phyloP scores from a whole-genome alignment of 2,113 vertebrate genomes.

The Planiliza haematocheilus region DNA sequence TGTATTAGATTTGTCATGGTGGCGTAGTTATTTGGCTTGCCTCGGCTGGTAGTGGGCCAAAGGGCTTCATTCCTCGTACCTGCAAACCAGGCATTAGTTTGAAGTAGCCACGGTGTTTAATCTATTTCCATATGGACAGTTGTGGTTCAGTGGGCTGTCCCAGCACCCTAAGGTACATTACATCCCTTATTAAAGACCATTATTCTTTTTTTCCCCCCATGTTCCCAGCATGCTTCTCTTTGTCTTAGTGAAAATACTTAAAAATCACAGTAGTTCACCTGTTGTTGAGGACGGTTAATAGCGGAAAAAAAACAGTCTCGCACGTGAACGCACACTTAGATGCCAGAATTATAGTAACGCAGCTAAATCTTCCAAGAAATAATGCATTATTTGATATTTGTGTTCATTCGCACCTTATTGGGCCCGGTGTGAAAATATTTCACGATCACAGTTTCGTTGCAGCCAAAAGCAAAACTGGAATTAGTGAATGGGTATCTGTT shows the following conservation, averaged over 20 bases:
- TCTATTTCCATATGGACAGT: slow-evolving; percentile 51
- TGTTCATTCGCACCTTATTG: slow-evolving; percentile 41
- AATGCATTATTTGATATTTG: slow-evolving; percentile 5
- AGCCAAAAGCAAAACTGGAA: slow-evolving; percentile 1
- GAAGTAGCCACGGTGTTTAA: slow-evolving; percentile 48
- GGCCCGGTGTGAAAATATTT: slow-evolving; percentile 34
- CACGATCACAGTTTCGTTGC: slow-evolving; percentile 23
- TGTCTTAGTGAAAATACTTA: not conserved
- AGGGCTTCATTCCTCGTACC: slow-evolving; percentile 45
- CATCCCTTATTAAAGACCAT: slow-evolving; percentile 39
- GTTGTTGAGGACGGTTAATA: slow-evolving; percentile 13
- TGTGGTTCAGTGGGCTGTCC: slow-evolving; percentile 34
- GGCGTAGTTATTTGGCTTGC: slow-evolving; percentile 50
- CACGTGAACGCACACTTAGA: not conserved
- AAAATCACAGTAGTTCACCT: not conserved
- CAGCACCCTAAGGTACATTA: slow-evolving; percentile 24
- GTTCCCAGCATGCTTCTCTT: slow-evolving; percentile 29
- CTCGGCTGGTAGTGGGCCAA: slow-evolving; percentile 49
- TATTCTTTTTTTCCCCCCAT: slow-evolving; percentile 35
- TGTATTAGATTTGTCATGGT: slow-evolving; percentile 78
- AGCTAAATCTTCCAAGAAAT: slow-evolving; percentile 5
- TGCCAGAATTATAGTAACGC: slow-evolving; percentile 4
- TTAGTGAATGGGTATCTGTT: not conserved
- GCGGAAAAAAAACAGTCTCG: not conserved
- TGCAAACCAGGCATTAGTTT: slow-evolving; percentile 50